Base-by-base conservation (phyloP, 1,140 invertebrate species). In the Sycobia sp. region DNA sequence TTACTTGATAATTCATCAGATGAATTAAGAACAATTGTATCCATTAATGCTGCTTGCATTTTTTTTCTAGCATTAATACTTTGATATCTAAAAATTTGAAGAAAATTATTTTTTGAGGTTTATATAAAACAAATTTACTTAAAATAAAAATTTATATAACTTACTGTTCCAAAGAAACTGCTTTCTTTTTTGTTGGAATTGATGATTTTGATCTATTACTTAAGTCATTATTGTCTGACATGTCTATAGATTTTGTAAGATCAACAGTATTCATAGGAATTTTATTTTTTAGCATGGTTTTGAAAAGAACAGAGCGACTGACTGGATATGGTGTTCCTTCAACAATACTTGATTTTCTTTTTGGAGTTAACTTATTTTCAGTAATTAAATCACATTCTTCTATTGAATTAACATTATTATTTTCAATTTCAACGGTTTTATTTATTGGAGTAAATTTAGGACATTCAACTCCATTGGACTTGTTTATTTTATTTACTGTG, bases 291-390 rank as follows among this genome's bases (percentile, higher is more conserved):
- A 64, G 60, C 11, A 60, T 61, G 46, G 67, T 55, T 43, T 63
- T 70, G 22, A 56, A 41, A 11, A 66, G 38, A 41, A 65, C 20
- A 16, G 66, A 70, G 25, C 66, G 69, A 62, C 63, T 70, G 13
- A 39, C 16, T 2, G 69, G 67, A 53, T 25, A 66, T 22, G 69
- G 69, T 16, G 70, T 69, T 7, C 39, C 57, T 60, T 71, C 67
- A 39, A 71, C 50, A 27, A 69, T 34, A 46, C 62, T 69, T 23
- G 60, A 47, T 36, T 58, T 54, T 13, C 38, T 56, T 13, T n/a
- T n/a, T n/a, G 18, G 32, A 54, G 5, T 47, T 47, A n/a, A 38
- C 32, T 22, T 56, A 47, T 10, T 20, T 38, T 63, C 49, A 34
- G 22, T 25, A 5, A 16, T 20, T 36, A 9, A 4, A 20, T n/a